Evolutionary conservation across 2,113 vertebrate species (phyloP), one percentile per base, ranked within the genome.

Genomic region (Lycocorax pyrrhopterus): DNA sequence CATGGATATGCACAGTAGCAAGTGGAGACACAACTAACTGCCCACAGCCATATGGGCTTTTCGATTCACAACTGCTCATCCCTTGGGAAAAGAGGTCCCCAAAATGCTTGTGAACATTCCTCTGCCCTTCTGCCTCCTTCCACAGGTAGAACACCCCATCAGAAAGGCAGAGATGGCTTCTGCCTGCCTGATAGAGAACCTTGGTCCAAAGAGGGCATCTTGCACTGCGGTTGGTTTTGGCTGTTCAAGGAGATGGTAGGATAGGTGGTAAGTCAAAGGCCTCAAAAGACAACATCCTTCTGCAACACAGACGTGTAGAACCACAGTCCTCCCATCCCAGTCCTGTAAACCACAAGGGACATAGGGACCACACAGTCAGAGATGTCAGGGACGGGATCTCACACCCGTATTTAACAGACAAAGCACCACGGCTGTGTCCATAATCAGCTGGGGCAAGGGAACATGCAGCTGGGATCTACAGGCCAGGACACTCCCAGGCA

Each of bases 401-500:
- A 1, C n/a, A 19, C 3, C 9, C 6, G 19, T 8, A 1, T 33
- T 11, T 20, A 26, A 21, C 23, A 37, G 16, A 13, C 12, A 3
- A 13, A 29, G 72, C 22, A 5, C 29, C 1, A 1, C 0, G 1
- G 19, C 62, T 16, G 18, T 6, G 1, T 10, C 77, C 8, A 0
- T 6, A 3, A 1, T 3, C 78, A 56, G 55, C 53, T 9, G 16
- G 4, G 44, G 37, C 12, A 5, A 44, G 10, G 35, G 30, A 49
- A 14, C 2, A 0, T 4, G 46, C 59, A 29, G n/a, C 4, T 13
- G 16, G 56, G 27, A 79, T n/a, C 64, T 4, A 6, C 8, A 7
- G 64, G 12, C 25, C 69, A 23, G 6, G 43, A 26, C 41, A 44
- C 21, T 30, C 26, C 33, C 1, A 1, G 47, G 26, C 74, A 75